Base-by-base conservation (phyloP, 2,797 vertebrate genomes). In the Sitta carolinensis region DNA sequence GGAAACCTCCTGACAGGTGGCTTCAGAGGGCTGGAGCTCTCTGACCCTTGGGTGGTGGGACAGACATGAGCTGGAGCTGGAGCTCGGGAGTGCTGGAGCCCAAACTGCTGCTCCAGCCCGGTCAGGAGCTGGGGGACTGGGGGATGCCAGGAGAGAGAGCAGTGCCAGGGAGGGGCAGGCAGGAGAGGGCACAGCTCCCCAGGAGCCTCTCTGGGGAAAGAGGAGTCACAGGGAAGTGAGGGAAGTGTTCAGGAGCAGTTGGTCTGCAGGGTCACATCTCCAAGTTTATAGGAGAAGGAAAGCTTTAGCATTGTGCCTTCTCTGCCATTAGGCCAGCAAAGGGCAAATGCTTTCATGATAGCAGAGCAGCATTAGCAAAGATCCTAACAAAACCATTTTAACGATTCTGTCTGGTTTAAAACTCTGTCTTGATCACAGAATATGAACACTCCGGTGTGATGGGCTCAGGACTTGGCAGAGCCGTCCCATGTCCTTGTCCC, bases 21-120 rank as follows among this genome's bases (percentile, higher is more conserved):
- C 62, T 57, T 11, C 34, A 15, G 32, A 38, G 69, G 43, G 54
- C 59, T 26, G 6, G 1, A 48, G 25, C 5, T 11, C 3, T 0
- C 1, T 10, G 13, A 36, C 18, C 32, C 12, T 5, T 5, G 1
- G 1, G 16, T 15, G 75, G 0, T 0, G 72, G 36, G 36, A 36
- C 36, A 36, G 36, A 36, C 36, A 36, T 36, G 8, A 36, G 36
- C 36, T 36, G 36, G 36, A 36, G 36, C 36, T 9, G 52, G 40
- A 54, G 40, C 1, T 59, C 20, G 1, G 10, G 3, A 4, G 67
- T 9, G 61, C 16, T 7, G 25, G 50, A 29, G 0, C 16, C 36
- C 74, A n/a, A 6, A 32, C 14, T 9, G 2, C 7, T 0, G 15
- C 2, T 2, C 5, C 81, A 58, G 8, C 55, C 14, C 0, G 3